A percentile compares a stretch with the other conserved stretches of the same genome.
phyloP scores from a whole-genome alignment of 2,888 invertebrate genomes.

The Metalampra italica region DNA sequence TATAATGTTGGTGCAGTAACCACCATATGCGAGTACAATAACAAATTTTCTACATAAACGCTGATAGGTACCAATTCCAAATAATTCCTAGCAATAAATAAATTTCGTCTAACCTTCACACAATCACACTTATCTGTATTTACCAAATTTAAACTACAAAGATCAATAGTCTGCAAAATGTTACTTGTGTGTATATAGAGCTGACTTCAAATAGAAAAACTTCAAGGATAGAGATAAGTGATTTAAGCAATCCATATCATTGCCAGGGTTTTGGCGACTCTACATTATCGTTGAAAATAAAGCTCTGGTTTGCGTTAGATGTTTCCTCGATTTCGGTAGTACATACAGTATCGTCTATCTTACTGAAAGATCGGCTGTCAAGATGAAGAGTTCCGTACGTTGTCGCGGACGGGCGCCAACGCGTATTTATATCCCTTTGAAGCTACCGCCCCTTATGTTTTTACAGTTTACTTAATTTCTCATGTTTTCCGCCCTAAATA shows the following conservation, averaged over 20 bases:
- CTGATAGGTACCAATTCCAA: no score
- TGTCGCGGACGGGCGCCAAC: constrained; percentile 35
- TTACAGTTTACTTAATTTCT: constrained; percentile 22
- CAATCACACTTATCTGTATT: background rate
- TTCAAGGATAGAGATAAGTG: constrained; percentile 28
- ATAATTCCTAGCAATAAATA: no score
- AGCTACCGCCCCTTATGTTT: constrained; percentile 43
- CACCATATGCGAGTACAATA: no score
- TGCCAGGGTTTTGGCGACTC: background rate
- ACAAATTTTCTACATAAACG: no score
- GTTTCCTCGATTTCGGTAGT: constrained; percentile 8
- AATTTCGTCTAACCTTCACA: background rate
- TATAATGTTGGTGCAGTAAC: no score
- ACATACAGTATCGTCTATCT: background rate
- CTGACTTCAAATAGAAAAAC: constrained; percentile 25
- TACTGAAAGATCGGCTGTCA: constrained; percentile 28
- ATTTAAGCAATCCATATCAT: constrained; percentile 5
- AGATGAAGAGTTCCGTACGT: constrained; percentile 38
- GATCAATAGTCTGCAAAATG: constrained; percentile 20
- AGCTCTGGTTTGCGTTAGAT: constrained; percentile 9
- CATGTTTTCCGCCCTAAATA: constrained; percentile 20
- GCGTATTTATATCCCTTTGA: constrained; percentile 59
- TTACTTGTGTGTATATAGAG: constrained; percentile 13
- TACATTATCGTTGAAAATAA: background rate
- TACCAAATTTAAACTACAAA: background rate